These are phyloP conservation scores for Umimayanthus chanpuru DNA, from an alignment of 92 coral and sea anemone species.

Conservation along the genomic window DNA sequence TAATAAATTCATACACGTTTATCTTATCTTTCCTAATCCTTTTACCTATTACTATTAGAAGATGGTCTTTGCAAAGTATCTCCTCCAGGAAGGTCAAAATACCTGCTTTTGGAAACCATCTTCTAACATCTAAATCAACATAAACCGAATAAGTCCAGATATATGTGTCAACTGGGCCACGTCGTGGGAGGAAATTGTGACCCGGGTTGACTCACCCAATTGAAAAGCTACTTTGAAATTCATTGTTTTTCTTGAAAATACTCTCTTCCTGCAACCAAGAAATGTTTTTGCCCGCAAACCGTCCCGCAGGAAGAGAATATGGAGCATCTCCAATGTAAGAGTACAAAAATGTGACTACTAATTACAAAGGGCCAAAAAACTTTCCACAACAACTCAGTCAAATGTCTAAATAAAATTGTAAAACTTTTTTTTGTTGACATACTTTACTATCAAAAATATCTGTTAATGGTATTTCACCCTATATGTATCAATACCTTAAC, in stretches of 20 bases:
- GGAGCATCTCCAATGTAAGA: neutral
- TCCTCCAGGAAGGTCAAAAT: neutral
- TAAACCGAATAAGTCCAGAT: no score
- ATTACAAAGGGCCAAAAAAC: no score
- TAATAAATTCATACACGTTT: neutral
- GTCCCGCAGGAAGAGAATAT: conserved; percentile 26
- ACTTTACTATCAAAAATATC: no score
- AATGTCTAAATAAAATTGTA: neutral
- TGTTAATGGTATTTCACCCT: conserved; percentile 1
- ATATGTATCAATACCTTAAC: neutral
- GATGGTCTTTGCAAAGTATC: neutral
- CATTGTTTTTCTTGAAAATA: no score
- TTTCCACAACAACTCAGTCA: neutral
- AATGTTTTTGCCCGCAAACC: conserved; percentile 3
- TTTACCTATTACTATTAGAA: conserved; percentile 4
- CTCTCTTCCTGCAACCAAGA: conserved; percentile 21
- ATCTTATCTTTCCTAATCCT: neutral
- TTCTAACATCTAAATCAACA: no score
- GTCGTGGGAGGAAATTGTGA: no score
- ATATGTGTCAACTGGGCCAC: no score
- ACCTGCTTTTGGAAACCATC: no score
- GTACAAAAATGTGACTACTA: neutral
- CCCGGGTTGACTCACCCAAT: no score
- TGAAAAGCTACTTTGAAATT: no score
- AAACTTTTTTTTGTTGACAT: neutral